These are phyloP conservation scores for Corydoras maculifer DNA, from an alignment of 2,113 vertebrate genomes.

Conservation along the genomic window DNA sequence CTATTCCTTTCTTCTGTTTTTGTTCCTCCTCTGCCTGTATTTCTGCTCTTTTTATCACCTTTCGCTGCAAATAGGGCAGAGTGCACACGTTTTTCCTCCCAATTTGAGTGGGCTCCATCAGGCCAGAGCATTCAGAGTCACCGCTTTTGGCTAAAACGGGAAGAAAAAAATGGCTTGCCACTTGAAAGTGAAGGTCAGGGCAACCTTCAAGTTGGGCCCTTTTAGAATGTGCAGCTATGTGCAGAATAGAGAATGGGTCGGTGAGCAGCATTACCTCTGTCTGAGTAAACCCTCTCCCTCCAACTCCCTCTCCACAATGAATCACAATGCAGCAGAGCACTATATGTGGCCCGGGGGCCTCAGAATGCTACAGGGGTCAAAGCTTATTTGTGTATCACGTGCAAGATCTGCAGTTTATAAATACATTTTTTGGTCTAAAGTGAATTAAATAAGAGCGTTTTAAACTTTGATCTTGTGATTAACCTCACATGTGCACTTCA, in stretches of 20 bases:
- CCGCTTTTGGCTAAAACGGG: constrained; percentile 22
- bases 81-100: constrained; percentile 29
- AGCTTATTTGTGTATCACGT: constrained; percentile 18
- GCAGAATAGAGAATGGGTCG: constrained; percentile 38
- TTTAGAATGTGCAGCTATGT: constrained; percentile 37
- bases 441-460: no score
- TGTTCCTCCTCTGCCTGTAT: neutral
- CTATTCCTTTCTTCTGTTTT: neutral
- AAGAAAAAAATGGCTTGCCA: constrained; percentile 29
- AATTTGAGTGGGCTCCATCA: constrained; percentile 40
- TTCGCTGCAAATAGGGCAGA: constrained; percentile 25
- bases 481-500: no score
- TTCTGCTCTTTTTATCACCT: constrained; percentile 18
- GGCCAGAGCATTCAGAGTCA: constrained; percentile 30
- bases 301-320: constrained; percentile 52
- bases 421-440: no score
- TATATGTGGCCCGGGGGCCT: constrained; percentile 36
- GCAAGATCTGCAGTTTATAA: constrained; percentile 2
- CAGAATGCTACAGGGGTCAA: constrained; percentile 37
- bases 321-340: constrained; percentile 44
- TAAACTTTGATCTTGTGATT: no score
- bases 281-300: constrained; percentile 25
- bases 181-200: constrained; percentile 41
- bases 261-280: neutral
- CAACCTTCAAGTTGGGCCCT: constrained; percentile 44